phyloP scores from a whole-genome alignment of 2,113 vertebrate genomes.

The Epinephelus moara region DNA sequence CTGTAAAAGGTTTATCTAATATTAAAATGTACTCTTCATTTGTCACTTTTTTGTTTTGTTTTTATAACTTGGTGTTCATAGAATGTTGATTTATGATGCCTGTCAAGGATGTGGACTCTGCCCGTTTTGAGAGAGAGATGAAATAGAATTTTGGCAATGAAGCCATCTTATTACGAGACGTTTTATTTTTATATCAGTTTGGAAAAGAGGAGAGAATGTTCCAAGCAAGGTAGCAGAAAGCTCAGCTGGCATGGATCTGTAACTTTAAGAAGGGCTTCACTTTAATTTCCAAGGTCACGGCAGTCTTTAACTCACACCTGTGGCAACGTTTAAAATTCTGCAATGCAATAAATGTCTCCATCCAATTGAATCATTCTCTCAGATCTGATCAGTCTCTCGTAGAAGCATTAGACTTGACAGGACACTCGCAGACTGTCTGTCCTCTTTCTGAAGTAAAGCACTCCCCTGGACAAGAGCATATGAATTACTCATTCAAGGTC shows the following conservation, averaged over 20 bases:
- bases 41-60: background rate
- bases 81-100: background rate
- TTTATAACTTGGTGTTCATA: background rate
- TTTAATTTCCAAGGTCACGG: slow-evolving; percentile 26
- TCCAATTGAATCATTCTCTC: slow-evolving; percentile 34
- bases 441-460: slow-evolving; percentile 16
- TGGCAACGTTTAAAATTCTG: slow-evolving; percentile 26
- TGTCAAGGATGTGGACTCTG: slow-evolving; percentile 16
- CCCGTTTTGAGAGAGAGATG: background rate
- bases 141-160: slow-evolving; percentile 5
- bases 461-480: slow-evolving; percentile 23
- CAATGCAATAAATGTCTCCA: slow-evolving; percentile 33
- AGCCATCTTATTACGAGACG: background rate
- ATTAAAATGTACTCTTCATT: background rate
- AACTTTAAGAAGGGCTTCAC: slow-evolving; percentile 6
- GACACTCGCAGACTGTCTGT: slow-evolving; percentile 44
- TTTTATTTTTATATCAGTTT: slow-evolving; percentile 18
- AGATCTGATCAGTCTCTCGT: slow-evolving; percentile 12
- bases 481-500: slow-evolving; percentile 37
- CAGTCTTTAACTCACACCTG: slow-evolving; percentile 22
- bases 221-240: slow-evolving; percentile 10
- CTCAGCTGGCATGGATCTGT: background rate
- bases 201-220: slow-evolving; percentile 7
- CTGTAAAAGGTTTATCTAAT: background rate
- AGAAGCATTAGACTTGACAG: slow-evolving; percentile 37